Conservation (phyloP, 1,140 invertebrate genomes). For the Drosophila lowei region DNA sequence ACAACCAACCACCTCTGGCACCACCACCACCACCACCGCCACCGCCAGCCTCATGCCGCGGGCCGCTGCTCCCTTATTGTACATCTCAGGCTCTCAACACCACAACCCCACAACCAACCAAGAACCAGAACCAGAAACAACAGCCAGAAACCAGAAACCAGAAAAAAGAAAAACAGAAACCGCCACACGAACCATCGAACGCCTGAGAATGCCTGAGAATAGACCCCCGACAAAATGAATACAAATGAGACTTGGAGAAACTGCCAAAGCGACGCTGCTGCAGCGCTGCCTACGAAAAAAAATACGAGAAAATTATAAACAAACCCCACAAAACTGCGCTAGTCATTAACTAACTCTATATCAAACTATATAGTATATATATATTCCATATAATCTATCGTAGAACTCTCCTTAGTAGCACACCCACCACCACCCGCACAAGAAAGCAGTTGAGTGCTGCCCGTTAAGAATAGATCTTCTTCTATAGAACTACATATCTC, state of each 20-base stretch:
- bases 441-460: constrained; percentile 25
- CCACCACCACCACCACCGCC: background rate
- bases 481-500: constrained; percentile 28
- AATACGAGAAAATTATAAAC: constrained; percentile 46
- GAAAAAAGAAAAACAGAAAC: constrained; percentile 25
- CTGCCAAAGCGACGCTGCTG: constrained; percentile 80
- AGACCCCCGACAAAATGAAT: background rate
- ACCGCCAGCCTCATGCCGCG: constrained; percentile 13
- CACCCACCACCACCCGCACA: constrained; percentile 27
- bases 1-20: background rate
- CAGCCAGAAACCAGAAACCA: constrained; percentile 26
- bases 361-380: constrained; percentile 53
- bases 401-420: constrained; percentile 49
- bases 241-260: constrained; percentile 68
- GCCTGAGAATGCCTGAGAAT: constrained; percentile 1
- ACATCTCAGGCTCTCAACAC: constrained; percentile 44
- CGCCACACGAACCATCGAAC: constrained; percentile 40
- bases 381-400: constrained; percentile 45
- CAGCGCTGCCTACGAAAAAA: constrained; percentile 61
- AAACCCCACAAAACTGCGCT: constrained; percentile 64
- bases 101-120: constrained; percentile 1
- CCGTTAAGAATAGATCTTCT: constrained; percentile 36
- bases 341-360: constrained; percentile 58
- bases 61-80: constrained; percentile 18
- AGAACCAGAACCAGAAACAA: constrained; percentile 10